Base-by-base conservation (phyloP, 2,888 invertebrate genomes). In the Drosophila lutescens region DNA sequence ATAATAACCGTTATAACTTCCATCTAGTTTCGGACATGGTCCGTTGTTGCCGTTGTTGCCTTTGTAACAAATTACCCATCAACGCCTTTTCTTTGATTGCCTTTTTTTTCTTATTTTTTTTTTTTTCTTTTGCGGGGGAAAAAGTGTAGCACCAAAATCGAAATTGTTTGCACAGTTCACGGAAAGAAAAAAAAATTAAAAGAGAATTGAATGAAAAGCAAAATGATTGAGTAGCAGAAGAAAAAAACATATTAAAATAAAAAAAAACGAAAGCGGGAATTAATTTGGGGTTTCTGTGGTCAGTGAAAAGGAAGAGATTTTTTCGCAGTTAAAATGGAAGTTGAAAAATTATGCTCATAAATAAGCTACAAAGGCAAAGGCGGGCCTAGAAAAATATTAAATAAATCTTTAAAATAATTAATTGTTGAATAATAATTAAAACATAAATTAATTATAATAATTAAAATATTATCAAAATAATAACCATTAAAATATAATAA, bases 1-100 rank as follows among this genome's bases (percentile, higher is more conserved):
- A 76, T 79, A 75, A 77, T 74, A 78, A 78, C 72, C 67, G 76
- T 78, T 71, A 74, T 69, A 72, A 69, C 77, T 72, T 72, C 41
- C 49, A 69, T 47, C 69, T 74, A 51, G 77, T 71, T 72, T 65
- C 54, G 68, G 68, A 74, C 77, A 77, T 75, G 74, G 53, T 63
- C 56, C 67, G 69, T 62, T 43, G 49, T 55, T 54, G 56, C 40
- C 13, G 56, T 60, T 66, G 49, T 55, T 55, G 57, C 40, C 10
- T 51, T 60, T 67, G 55, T 71, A 73, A 84, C 85, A 84, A 81
- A 81, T 84, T 79, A 85, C 49, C 81, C 79, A 80, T 75, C 81
- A 84, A 84, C 81, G 77, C 79, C 81, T 79, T 34, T 49, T 57
- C 56, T 69, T 34, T 54, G 57, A 47, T 66, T 69, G 17, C 17